Evolutionary conservation across 2,797 vertebrate species (phyloP).

Genomic region (Potorous gilbertii): DNA sequence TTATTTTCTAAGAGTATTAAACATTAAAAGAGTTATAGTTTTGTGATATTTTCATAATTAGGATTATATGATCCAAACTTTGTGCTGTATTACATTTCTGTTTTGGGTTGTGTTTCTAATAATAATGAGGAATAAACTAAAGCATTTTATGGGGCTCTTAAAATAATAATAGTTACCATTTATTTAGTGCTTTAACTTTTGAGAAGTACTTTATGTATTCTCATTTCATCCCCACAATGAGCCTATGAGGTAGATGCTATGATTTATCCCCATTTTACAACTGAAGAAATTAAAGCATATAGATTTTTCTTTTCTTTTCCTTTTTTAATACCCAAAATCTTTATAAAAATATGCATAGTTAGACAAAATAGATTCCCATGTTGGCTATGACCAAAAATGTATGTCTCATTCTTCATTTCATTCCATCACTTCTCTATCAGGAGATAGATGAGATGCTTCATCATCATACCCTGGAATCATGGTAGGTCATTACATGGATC

Average conservation of each 20-base stretch:
- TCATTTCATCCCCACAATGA: not conserved
- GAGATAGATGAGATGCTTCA: no score
- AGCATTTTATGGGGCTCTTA: slow-evolving; percentile 15
- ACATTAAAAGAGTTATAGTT: not conserved
- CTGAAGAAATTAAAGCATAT: not conserved
- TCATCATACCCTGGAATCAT: no score
- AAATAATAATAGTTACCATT: slow-evolving; percentile 29
- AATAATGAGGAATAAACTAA: slow-evolving; percentile 39
- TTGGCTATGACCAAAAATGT: no score
- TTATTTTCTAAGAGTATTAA: not conserved
- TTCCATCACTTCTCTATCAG: no score
- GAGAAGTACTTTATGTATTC: not conserved
- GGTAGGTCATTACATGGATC: no score
- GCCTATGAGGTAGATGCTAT: not conserved
- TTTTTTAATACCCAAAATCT: no score
- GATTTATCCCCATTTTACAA: not conserved
- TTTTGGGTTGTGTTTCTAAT: slow-evolving; percentile 23
- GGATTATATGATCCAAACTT: not conserved
- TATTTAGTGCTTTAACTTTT: not conserved
- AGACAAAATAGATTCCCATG: no score
- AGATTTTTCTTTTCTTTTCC: not conserved
- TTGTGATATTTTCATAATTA: not conserved
- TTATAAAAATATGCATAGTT: no score
- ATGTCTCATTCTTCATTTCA: no score
- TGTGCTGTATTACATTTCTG: not conserved